Base-by-base conservation (phyloP, 1,140 invertebrate genomes). In the Drosophila sucinea region DNA sequence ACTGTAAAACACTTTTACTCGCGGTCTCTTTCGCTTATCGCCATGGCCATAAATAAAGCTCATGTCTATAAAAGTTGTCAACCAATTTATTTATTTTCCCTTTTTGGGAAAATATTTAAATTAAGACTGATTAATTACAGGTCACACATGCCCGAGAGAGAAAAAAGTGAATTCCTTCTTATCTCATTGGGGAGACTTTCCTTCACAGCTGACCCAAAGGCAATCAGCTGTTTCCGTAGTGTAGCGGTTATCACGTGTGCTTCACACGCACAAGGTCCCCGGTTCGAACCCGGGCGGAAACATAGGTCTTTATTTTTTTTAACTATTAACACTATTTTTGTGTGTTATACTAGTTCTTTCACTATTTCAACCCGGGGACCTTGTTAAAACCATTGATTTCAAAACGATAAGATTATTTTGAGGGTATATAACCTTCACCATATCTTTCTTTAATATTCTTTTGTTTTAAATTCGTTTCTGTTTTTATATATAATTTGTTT, bases 261-360 rank as follows among this genome's bases (percentile, higher is more conserved):
- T 93, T 94, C 93, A 94, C 94, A 94, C 94, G 94, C 94, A 93
- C 93, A 94, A 94, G 94, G 94, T 94, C 94, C 93, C 93, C 93
- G 93, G 94, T 94, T 94, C 94, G 93, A 94, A 92, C 93, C 94
- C 93, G 93, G 94, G 93, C 94, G 93, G 93, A 93, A 94, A 93
- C 93, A 94, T 51, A 0, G 6, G n/a, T 7, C 8, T 23, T 2
- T 11, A 38, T 3, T 38, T 11, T 11, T 38, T 38, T 11, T 38
- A 17, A 17, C 17, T 17, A 17, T 17, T 17, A 17, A 17, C 17
- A 17, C 17, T 17, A 17, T 17, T 17, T 17, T 17, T 17, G 17
- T 17, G 17, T 17, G 17, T 17, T 17, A 17, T 17, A 17, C 17
- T 17, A 17, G 17, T 17, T 17, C 17, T 17, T 17, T 17, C 17